Evolutionary conservation across 1,140 invertebrate species (phyloP).

Genomic region (Arctopsyche grandis): DNA sequence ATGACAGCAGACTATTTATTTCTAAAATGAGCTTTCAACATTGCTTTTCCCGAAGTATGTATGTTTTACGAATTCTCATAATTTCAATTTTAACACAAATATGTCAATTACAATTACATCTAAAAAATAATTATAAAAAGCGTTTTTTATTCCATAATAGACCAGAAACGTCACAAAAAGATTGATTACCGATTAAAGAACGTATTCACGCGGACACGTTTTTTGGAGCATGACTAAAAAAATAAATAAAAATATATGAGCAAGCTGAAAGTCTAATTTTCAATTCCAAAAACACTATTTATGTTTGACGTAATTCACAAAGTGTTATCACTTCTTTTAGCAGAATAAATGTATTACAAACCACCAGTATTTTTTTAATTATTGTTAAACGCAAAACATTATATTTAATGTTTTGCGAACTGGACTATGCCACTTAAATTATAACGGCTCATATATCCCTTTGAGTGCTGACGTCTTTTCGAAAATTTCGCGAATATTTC

Average conservation of each 20-base stretch:
- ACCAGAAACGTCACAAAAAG: background rate
- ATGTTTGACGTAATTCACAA: too few relatives aligned
- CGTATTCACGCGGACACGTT: background rate
- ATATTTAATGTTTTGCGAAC: too few relatives aligned
- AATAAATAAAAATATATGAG: background rate
- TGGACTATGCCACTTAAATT: too few relatives aligned
- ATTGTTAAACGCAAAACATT: too few relatives aligned
- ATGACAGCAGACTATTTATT: slow-evolving; percentile 34
- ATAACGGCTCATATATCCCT: too few relatives aligned
- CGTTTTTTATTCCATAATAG: slow-evolving; percentile 7
- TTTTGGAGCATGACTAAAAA: background rate
- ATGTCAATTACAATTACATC: background rate
- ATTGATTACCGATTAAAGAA: slow-evolving; percentile 5
- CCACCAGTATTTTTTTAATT: too few relatives aligned
- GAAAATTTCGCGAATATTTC: too few relatives aligned
- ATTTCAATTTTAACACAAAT: background rate
- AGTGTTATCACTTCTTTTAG: too few relatives aligned
- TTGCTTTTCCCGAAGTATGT: background rate
- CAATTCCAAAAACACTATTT: too few relatives aligned
- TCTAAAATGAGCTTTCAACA: background rate
- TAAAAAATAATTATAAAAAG: background rate
- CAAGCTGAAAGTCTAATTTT: too few relatives aligned
- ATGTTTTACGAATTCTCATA: background rate
- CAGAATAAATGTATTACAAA: too few relatives aligned
- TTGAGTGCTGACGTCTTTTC: too few relatives aligned